Percentiles rank a stretch among this genome's conserved stretches.
These are phyloP conservation scores for Phenganax subtilis DNA, from an alignment of 92 coral and sea anemone genomes.

Conservation along the genomic window DNA sequence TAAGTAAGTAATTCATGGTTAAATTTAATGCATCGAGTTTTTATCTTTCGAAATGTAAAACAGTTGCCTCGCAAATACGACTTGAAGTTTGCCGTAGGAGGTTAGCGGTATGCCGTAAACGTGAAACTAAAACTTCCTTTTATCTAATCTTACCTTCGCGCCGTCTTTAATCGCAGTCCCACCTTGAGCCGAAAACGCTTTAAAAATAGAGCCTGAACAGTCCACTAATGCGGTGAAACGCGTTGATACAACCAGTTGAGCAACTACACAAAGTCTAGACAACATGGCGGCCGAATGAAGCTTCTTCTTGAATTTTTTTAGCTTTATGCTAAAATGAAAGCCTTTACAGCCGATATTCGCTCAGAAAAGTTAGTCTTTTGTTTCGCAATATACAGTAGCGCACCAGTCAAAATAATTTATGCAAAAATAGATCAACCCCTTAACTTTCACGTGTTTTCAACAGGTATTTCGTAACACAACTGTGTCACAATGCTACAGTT, in stretches of 20 bases:
- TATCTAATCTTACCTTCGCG: not conserved
- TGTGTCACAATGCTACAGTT: no score
- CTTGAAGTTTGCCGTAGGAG: no score
- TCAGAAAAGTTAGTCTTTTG: not conserved
- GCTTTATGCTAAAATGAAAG: not conserved
- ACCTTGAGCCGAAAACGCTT: not conserved
- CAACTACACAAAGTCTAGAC: not conserved
- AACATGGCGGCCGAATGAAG: not conserved
- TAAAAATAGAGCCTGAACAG: not conserved
- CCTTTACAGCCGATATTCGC: not conserved
- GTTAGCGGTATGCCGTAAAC: not conserved
- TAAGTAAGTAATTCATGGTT: no score
- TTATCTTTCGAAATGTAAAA: no score
- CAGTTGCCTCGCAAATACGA: no score
- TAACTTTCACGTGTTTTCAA: not conserved
- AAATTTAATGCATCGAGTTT: no score
- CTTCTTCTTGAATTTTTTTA: not conserved
- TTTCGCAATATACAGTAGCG: not conserved
- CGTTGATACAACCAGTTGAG: not conserved
- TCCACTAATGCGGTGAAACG: not conserved
- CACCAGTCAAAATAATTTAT: slow-evolving; percentile 18
- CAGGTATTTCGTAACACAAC: not conserved
- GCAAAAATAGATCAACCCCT: not conserved
- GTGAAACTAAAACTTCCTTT: not conserved
- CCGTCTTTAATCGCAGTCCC: slow-evolving; percentile 7